Base-by-base conservation (phyloP, 2,797 vertebrate genomes). In the Loriculus beryllinus region DNA sequence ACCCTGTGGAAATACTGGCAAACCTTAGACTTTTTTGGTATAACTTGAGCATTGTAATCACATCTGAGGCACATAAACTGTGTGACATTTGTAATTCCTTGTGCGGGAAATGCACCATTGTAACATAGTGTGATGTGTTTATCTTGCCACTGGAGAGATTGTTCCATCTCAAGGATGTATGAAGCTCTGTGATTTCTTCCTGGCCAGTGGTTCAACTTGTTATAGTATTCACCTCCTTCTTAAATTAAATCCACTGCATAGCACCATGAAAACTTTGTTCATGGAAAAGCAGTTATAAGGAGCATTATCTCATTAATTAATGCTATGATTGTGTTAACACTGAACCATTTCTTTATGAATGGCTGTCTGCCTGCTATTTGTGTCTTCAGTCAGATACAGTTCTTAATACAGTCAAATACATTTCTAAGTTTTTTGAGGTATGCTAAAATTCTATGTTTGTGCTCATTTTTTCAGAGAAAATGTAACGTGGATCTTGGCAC, bases 71-170 rank as follows among this genome's bases (percentile, higher is more conserved):
- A 92, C 95, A 86, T 95, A 79, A 93, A 91, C 91, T 86, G 88
- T 83, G n/a, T 96, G 93, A 96, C 89, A 9, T 96, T 92, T 97
- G 95, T 97, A 97, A 97, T 96, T 96, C 92, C 95, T 95, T 82
- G 92, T 96, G 95, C 95, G 96, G 95, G 96, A 96, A 96, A 92
- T 97, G 96, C 92, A 93, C 96, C 87, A 74, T 95, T 91, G 77
- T 96, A 93, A 94, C 95, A 92, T 95, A 93, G 93, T 95, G 89
- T 96, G 94, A 95, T 96, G 93, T 43, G 95, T 97, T 70, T 96
- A 90, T 94, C 96, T 95, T 94, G 87, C 85, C 95, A 77, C 95
- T 94, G 95, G 95, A 97, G 83, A 94, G 95, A 72, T 93, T 80
- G 82, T 74, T 95, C 91, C 95, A 91, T 91, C 95, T 89, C 95